Evolutionary conservation across 1,140 invertebrate genomes (phyloP).

Genomic region (Drosophila arawakana): DNA sequence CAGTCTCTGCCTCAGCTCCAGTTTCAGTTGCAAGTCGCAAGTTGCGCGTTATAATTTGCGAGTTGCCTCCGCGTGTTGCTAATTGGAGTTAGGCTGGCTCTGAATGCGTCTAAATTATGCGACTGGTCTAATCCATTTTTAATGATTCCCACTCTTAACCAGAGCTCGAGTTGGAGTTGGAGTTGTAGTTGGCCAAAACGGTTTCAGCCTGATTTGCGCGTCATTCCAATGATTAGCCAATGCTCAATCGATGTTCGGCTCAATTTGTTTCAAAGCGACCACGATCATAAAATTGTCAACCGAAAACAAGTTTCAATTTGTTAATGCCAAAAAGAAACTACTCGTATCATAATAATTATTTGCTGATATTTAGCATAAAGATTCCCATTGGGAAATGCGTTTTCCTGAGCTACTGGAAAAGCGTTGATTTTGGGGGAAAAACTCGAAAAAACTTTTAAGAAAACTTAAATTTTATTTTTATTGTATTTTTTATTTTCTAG

Average conservation of each 20-base stretch:
- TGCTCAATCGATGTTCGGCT: conserved; percentile 28
- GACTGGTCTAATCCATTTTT: conserved; percentile 76
- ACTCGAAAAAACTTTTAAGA: conserved; percentile 3
- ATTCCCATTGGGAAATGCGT: conserved; percentile 1
- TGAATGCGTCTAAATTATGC: conserved; percentile 68
- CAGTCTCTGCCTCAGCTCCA: conserved; percentile 6
- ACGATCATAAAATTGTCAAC: conserved; percentile 28
- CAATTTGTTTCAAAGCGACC: conserved; percentile 7
- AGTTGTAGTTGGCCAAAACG: background rate
- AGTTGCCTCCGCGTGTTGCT: conserved; percentile 33
- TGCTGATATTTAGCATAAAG: conserved; percentile 17
- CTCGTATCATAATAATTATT: conserved; percentile 23
- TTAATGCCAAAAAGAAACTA: conserved; percentile 21
- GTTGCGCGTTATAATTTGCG: background rate
- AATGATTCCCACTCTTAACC: conserved; percentile 52
- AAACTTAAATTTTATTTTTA: conserved; percentile 13
- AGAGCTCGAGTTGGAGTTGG: background rate
- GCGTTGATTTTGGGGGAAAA: background rate
- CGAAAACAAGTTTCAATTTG: conserved; percentile 39
- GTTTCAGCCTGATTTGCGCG: conserved; percentile 28
- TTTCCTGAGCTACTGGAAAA: conserved; percentile 30
- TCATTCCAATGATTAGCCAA: conserved; percentile 48
- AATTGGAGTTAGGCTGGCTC: conserved; percentile 36
- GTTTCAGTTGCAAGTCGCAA: conserved; percentile 10
- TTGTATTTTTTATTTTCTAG: background rate